Evolutionary conservation across 2,113 vertebrate species (phyloP).

Genomic region (Pseudorasbora parva): DNA sequence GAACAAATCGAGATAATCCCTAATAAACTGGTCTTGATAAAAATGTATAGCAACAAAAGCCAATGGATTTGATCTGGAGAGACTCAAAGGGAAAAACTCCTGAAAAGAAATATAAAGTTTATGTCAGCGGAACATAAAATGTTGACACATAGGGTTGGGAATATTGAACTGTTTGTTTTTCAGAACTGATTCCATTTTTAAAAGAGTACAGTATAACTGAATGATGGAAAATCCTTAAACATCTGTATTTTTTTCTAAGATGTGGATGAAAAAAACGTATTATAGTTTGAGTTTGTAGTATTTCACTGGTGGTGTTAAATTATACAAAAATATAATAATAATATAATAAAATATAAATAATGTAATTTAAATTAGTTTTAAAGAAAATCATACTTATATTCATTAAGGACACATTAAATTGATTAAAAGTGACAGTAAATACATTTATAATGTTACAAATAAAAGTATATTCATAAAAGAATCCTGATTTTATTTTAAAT

Average conservation of each 20-base stretch:
- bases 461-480: not conserved
- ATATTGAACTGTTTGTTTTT: not conserved
- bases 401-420: no score
- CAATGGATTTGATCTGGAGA: not conserved
- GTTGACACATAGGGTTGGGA: not conserved
- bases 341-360: no score
- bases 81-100: not conserved
- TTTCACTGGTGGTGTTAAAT: no score
- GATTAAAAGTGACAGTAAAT: not conserved
- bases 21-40: conserved; percentile 41
- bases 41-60: conserved; percentile 13
- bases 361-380: no score
- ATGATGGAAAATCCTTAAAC: not conserved
- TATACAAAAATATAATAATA: no score
- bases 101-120: not conserved
- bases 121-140: not conserved
- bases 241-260: not conserved
- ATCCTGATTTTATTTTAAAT: no score
- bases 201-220: not conserved
- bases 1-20: conserved; percentile 45
- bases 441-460: not conserved
- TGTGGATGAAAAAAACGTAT: not conserved
- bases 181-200: not conserved
- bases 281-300: not conserved
- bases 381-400: no score